A percentile compares a stretch with the other conserved stretches of the same genome.
phyloP scores from a whole-genome alignment of 2,888 invertebrate species.

The Scaptomyza caliginosa region DNA sequence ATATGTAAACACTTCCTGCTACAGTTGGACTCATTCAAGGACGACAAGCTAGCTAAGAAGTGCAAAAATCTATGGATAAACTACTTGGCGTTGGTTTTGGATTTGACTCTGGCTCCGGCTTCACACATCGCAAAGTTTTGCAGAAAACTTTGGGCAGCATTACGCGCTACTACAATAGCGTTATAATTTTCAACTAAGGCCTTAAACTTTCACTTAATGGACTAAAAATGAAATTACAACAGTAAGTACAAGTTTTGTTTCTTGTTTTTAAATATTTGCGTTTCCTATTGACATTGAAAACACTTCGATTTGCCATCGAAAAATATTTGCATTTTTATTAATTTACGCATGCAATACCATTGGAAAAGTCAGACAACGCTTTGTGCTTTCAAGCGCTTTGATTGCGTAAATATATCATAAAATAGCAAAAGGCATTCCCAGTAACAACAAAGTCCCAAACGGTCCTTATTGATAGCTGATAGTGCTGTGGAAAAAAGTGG shows the following conservation, averaged over 20 bases:
- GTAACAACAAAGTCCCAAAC: conserved; percentile 8
- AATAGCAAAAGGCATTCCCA: conserved; percentile 32
- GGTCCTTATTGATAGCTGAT: conserved; percentile 38
- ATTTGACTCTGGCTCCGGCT: neutral
- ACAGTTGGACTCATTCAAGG: conserved; percentile 42
- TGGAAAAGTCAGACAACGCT: conserved; percentile 27
- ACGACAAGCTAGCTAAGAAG: conserved; percentile 35
- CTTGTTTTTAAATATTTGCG: conserved; percentile 6
- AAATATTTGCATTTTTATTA: neutral
- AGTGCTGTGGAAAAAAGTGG: conserved; percentile 16
- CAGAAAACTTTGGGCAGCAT: conserved; percentile 32
- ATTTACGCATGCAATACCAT: neutral
- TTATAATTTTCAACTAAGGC: conserved; percentile 65
- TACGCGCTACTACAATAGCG: conserved; percentile 50
- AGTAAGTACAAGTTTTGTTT: neutral
- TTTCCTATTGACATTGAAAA: conserved; percentile 23
- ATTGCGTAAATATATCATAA: conserved; percentile 47
- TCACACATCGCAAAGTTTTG: conserved; percentile 49
- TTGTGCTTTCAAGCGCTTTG: conserved; percentile 21
- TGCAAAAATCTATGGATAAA: conserved; percentile 55
- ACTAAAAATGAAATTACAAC: conserved; percentile 34
- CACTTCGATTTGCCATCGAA: conserved; percentile 3
- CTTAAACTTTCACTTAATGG: conserved; percentile 54
- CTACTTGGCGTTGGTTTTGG: conserved; percentile 31
- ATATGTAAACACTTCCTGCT: conserved; percentile 76